phyloP scores from a whole-genome alignment of 2,113 vertebrate species.

The Pao palembangensis region DNA sequence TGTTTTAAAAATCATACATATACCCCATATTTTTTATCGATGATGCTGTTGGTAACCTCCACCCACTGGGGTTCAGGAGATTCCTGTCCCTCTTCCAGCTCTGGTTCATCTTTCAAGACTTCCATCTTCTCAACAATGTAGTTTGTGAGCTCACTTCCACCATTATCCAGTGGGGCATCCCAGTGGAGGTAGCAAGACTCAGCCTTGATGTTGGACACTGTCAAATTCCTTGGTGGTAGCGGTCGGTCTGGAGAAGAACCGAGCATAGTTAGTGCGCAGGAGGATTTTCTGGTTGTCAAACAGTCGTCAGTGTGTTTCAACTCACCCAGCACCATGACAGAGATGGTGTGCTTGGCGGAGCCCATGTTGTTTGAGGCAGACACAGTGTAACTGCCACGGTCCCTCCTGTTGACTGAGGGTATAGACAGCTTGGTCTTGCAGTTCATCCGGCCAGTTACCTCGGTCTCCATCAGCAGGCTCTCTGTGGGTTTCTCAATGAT shows the following conservation, averaged over 20 bases:
- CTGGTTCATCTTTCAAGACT: constrained; percentile 44
- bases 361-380: constrained; percentile 90
- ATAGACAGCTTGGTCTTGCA: constrained; percentile 83
- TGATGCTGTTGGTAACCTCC: constrained; percentile 82
- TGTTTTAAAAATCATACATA: constrained; percentile 2
- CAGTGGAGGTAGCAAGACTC: constrained; percentile 89
- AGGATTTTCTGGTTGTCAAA: background rate
- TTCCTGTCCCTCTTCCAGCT: constrained; percentile 60
- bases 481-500: constrained; percentile 80
- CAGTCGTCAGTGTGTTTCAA: background rate
- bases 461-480: constrained; percentile 82
- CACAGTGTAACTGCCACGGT: constrained; percentile 86
- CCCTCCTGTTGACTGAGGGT: constrained; percentile 75
- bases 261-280: background rate
- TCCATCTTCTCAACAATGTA: constrained; percentile 92
- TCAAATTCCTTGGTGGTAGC: constrained; percentile 88
- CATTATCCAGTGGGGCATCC: constrained; percentile 88
- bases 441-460: constrained; percentile 83
- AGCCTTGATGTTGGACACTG: constrained; percentile 87
- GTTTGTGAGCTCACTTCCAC: constrained; percentile 94
- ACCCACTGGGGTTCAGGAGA: constrained; percentile 84
- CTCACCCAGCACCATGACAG: constrained; percentile 89
- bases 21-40: constrained; percentile 89
- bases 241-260: constrained; percentile 81
- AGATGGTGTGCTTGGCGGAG: constrained; percentile 79